phyloP scores from a whole-genome alignment of 2,888 invertebrate genomes.

The Lochmaea capreae region DNA sequence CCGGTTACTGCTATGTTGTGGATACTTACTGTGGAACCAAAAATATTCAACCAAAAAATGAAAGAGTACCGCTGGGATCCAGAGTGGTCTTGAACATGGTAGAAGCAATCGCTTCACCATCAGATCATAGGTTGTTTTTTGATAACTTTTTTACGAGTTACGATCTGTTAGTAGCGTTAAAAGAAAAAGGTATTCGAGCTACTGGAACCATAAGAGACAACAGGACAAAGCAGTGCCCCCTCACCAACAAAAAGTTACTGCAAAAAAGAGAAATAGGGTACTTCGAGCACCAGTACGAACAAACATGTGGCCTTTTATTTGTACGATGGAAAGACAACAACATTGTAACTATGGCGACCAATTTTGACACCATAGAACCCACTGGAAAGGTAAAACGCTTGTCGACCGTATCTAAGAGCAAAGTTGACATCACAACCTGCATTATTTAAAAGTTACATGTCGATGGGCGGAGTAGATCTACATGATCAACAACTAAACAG shows the following conservation, averaged over 20 bases:
- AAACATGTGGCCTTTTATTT: conserved; percentile 22
- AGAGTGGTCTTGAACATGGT: conserved; percentile 45
- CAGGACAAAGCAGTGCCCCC: conserved; percentile 18
- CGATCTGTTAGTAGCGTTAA: conserved; percentile 29
- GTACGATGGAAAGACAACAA: conserved; percentile 31
- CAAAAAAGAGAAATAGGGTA: conserved; percentile 18
- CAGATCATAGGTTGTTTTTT: conserved; percentile 36
- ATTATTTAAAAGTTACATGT: conserved; percentile 16
- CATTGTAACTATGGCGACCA: conserved; percentile 27
- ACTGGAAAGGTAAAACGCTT: conserved; percentile 17
- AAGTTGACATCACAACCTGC: conserved; percentile 18
- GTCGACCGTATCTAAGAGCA: conserved; percentile 17
- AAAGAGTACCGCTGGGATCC: conserved; percentile 37
- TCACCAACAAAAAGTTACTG: background rate
- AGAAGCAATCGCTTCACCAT: conserved; percentile 25
- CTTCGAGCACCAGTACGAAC: conserved; percentile 22
- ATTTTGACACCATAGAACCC: conserved; percentile 16
- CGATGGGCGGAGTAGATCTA: conserved; percentile 4
- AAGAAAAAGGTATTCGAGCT: conserved; percentile 16
- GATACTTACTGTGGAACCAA: conserved; percentile 48
- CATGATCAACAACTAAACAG: background rate
- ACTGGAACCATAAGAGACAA: conserved; percentile 30
- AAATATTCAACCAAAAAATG: conserved; percentile 2
- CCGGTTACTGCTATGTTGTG: conserved; percentile 49
- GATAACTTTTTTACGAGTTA: conserved; percentile 43